These are phyloP conservation scores for Aethina tumida DNA, from an alignment of 1,140 invertebrate species.

Conservation along the genomic window DNA sequence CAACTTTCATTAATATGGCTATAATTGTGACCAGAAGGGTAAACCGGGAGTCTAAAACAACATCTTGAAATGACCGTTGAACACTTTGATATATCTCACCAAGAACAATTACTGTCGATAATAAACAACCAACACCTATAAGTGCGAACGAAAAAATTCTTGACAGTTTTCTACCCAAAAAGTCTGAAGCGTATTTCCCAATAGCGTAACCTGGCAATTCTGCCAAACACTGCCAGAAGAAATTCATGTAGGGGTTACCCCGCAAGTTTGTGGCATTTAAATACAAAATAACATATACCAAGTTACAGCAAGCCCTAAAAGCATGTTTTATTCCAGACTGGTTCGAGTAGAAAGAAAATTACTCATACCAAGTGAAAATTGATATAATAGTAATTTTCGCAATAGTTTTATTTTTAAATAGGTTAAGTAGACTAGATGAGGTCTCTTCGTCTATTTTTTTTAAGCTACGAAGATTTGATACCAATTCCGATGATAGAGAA, in stretches of 20 bases:
- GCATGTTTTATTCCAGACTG: too few species aligned
- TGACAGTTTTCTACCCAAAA: constrained; percentile 18
- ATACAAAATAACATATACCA: constrained; percentile 48
- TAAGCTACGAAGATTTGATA: too few species aligned
- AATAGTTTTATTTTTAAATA: too few species aligned
- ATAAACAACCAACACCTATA: constrained; percentile 1
- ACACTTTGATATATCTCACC: too few species aligned
- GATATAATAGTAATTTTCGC: too few species aligned
- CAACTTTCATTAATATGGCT: neutral
- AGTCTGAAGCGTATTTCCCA: constrained; percentile 31
- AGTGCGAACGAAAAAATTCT: constrained; percentile 12
- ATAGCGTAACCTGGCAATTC: constrained; percentile 47
- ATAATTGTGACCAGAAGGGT: neutral
- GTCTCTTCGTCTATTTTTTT: too few species aligned
- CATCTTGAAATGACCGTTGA: neutral
- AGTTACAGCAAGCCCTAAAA: constrained; percentile 10
- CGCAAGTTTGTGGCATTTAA: constrained; percentile 51
- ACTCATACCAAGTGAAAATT: too few species aligned
- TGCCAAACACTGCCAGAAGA: constrained; percentile 48
- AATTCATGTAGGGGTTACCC: constrained; percentile 60
- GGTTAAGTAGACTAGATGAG: too few species aligned
- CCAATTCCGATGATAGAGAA: too few species aligned
- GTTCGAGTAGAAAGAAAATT: too few species aligned
- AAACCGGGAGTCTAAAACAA: neutral
- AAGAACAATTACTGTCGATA: constrained; percentile 1